Conservation (phyloP, 1,140 invertebrate species). For the Panulirus ornatus region DNA sequence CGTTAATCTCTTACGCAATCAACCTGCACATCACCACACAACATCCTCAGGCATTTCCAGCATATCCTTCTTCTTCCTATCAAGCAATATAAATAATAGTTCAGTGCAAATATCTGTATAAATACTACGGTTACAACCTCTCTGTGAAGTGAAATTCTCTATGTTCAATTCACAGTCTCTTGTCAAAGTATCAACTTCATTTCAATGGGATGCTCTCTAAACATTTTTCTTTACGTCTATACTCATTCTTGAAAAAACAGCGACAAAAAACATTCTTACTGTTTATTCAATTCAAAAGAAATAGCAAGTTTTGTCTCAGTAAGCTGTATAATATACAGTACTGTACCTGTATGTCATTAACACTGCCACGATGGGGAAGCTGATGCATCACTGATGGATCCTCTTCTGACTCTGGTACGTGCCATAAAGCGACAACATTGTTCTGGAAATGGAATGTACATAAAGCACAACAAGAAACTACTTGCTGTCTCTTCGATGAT, state of each 20-base stretch:
- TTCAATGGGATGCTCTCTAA: too few species aligned
- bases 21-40: too few species aligned
- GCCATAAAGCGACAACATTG: slow-evolving; percentile 55
- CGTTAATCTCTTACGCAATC: not conserved
- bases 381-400: slow-evolving; percentile 43
- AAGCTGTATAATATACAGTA: not conserved
- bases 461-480: not conserved
- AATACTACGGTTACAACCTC: too few species aligned
- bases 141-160: too few species aligned
- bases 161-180: too few species aligned
- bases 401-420: slow-evolving; percentile 44
- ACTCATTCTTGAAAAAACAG: too few species aligned
- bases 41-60: too few species aligned
- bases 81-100: too few species aligned
- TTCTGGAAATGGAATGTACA: slow-evolving; percentile 28
- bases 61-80: too few species aligned
- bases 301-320: not conserved
- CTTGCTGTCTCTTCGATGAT: not conserved
- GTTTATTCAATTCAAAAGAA: not conserved
- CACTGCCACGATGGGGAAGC: slow-evolving; percentile 44
- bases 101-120: too few species aligned
- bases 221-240: too few species aligned
- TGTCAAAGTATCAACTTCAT: too few species aligned
- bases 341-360: slow-evolving; percentile 63
- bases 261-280: not conserved